Conservation (phyloP, 2,888 invertebrate genomes). For the Invenusta paracnida region DNA sequence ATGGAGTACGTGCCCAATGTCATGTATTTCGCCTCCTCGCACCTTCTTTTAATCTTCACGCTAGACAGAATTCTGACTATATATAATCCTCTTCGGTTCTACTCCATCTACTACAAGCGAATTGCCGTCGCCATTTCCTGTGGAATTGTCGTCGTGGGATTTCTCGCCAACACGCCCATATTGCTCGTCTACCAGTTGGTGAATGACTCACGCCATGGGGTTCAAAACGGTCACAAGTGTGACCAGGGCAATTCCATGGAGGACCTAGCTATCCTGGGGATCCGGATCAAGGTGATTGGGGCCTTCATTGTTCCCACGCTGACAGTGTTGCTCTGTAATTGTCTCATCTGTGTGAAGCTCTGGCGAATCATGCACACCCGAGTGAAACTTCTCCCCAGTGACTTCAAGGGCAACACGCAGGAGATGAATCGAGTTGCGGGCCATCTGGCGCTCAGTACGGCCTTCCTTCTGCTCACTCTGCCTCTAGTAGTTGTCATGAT, state of each 20-base stretch:
- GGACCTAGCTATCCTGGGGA: neutral
- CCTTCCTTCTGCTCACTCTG: constrained; percentile 38
- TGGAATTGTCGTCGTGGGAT: constrained; percentile 1
- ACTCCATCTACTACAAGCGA: constrained; percentile 34
- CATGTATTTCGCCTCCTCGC: constrained; percentile 42
- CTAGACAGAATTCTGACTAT: constrained; percentile 43
- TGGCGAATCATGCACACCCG: constrained; percentile 33
- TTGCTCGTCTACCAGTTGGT: constrained; percentile 22
- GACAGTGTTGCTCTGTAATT: constrained; percentile 31
- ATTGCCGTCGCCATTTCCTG: neutral
- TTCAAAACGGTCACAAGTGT: neutral
- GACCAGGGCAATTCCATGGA: neutral
- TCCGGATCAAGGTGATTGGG: constrained; percentile 34
- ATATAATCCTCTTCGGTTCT: constrained; percentile 40
- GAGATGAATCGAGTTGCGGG: constrained; percentile 42
- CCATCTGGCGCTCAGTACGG: constrained; percentile 39
- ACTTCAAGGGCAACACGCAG: constrained; percentile 25
- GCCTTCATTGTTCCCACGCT: constrained; percentile 39
- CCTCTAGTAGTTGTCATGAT: constrained; percentile 40
- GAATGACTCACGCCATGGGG: constrained; percentile 1
- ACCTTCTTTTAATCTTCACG: constrained; percentile 40
- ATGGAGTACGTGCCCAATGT: constrained; percentile 45
- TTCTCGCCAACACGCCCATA: constrained; percentile 36
- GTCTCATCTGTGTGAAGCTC: constrained; percentile 35
- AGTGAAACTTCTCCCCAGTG: constrained; percentile 18